phyloP scores from a whole-genome alignment of 2,113 vertebrate genomes.

The Zosterops hypoxanthus region DNA sequence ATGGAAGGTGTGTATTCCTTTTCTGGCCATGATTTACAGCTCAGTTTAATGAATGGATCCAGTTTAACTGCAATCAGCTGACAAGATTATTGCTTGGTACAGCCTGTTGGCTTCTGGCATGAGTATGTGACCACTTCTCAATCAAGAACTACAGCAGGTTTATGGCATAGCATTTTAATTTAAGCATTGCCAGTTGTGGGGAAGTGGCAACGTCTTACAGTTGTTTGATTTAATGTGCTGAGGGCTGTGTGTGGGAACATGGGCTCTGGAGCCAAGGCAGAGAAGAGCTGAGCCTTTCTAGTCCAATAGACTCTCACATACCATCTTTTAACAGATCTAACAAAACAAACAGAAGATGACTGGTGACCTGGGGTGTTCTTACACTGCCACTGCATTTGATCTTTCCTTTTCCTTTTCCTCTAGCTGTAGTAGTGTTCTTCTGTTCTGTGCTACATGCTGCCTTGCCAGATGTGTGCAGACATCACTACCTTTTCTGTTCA shows the following conservation, averaged over 20 bases:
- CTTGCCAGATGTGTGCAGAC: background rate
- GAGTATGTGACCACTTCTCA: conserved; percentile 10
- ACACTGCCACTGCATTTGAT: background rate
- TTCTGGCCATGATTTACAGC: conserved; percentile 37
- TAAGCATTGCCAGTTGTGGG: conserved; percentile 11
- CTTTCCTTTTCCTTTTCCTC: background rate
- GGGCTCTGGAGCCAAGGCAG: background rate
- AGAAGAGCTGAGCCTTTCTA: background rate
- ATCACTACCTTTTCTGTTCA: background rate
- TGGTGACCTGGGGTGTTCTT: background rate
- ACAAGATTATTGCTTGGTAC: conserved; percentile 26
- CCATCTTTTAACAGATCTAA: background rate
- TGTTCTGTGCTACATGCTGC: background rate
- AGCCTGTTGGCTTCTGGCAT: background rate
- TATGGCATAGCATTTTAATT: conserved; percentile 1
- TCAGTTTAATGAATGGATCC: conserved; percentile 27
- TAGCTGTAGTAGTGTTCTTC: background rate
- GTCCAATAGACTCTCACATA: background rate
- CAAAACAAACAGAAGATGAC: background rate
- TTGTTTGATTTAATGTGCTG: conserved; percentile 16
- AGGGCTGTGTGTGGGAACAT: background rate
- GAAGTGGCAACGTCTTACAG: background rate
- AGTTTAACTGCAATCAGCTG: conserved; percentile 40
- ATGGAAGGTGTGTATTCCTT: background rate
- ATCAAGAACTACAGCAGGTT: conserved; percentile 14